Conservation (phyloP, 2,113 vertebrate species). For the Talpa occidentalis region DNA sequence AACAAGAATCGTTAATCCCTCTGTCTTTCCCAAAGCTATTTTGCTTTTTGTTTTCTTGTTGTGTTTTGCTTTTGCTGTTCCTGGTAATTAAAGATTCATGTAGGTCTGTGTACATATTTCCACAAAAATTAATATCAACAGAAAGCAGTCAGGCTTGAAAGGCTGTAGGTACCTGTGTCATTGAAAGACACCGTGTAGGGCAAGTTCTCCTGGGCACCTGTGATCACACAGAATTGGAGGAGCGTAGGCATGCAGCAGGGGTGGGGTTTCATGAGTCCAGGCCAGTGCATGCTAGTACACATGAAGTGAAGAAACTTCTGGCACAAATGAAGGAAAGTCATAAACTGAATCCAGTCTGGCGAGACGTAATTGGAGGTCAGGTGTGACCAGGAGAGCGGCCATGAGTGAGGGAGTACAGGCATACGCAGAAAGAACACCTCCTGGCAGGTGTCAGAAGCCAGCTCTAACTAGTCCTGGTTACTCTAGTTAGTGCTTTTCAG, state of each 20-base stretch:
- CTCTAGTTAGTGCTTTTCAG: neutral
- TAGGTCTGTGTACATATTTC: conserved; percentile 64
- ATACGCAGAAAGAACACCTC: neutral
- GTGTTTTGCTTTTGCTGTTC: neutral
- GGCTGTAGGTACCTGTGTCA: conserved; percentile 47
- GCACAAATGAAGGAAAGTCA: neutral
- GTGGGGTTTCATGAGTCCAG: conserved; percentile 37
- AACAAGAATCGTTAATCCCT: neutral
- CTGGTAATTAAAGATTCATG: conserved; percentile 48
- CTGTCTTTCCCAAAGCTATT: neutral
- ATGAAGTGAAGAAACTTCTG: neutral
- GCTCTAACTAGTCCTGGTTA: neutral
- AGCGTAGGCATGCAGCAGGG: neutral
- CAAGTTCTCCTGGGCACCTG: conserved; percentile 63
- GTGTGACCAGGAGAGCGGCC: neutral
- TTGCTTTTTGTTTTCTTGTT: neutral
- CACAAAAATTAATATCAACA: conserved; percentile 70
- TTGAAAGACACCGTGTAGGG: conserved; percentile 53
- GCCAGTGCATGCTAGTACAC: neutral
- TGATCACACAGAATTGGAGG: conserved; percentile 52
- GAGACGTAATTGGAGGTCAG: neutral
- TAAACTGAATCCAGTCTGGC: neutral
- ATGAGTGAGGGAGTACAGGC: rapidly evolving
- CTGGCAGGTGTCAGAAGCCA: neutral
- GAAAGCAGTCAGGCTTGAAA: conserved; percentile 68